These are phyloP conservation scores for Exaiptasia diaphana DNA, from an alignment of 64 coral and sea anemone species.

Conservation along the genomic window DNA sequence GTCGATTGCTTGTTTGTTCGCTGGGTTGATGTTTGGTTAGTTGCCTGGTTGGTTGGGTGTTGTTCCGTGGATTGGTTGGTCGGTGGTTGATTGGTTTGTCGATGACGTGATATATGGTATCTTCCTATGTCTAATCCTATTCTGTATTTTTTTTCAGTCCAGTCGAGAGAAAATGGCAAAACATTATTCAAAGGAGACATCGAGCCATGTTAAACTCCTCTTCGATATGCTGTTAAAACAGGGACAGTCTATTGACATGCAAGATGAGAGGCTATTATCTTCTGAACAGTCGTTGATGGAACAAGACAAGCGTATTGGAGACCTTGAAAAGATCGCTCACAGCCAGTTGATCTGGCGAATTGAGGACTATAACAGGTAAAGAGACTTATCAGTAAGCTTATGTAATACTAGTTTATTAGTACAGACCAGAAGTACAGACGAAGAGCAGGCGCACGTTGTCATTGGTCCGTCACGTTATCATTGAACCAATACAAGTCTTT, in stretches of 20 bases:
- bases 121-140: not conserved
- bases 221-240: conserved; percentile 39
- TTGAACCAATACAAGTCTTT: too few species aligned
- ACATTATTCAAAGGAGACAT: conserved; percentile 72
- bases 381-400: too few species aligned
- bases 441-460: too few species aligned
- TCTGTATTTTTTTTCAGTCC: conserved; percentile 23
- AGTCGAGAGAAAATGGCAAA: conserved; percentile 82
- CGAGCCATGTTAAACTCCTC: conserved; percentile 66
- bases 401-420: too few species aligned
- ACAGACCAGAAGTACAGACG: too few species aligned
- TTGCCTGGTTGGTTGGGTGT: not conserved
- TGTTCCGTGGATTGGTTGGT: not conserved
- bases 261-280: conserved; percentile 1
- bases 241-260: conserved; percentile 20
- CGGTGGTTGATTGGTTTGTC: too few species aligned
- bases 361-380: conserved; percentile 62
- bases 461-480: too few species aligned
- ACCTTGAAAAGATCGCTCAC: conserved; percentile 84
- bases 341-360: conserved; percentile 92
- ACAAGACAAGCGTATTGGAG: conserved; percentile 53
- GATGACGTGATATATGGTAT: too few species aligned
- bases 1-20: not conserved
- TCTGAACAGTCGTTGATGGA: conserved; percentile 25
- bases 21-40: too few species aligned